Percentiles rank a stretch among this genome's conserved stretches.
Evolutionary conservation across 35 echinoderm and acorn worm species (phyloP).

Genomic region (Heliocidaris erythrogramma): DNA sequence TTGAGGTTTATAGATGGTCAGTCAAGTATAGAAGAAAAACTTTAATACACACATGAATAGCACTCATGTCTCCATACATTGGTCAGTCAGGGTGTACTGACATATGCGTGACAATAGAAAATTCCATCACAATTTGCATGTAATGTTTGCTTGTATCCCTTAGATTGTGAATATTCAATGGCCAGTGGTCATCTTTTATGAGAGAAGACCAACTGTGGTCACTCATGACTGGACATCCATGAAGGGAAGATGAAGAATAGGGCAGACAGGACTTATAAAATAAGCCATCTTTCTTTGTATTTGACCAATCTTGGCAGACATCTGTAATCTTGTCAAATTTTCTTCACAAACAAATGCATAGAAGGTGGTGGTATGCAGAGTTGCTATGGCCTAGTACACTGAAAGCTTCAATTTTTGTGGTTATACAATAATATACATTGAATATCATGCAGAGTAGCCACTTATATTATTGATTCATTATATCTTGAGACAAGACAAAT

Average conservation of each 20-base stretch:
- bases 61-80: neutral
- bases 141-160: neutral
- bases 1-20: neutral
- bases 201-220: slow-evolving; percentile 35
- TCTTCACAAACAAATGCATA: neutral
- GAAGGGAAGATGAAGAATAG: neutral
- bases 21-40: neutral
- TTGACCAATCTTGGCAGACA: neutral
- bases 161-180: slow-evolving; percentile 24
- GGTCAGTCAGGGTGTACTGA: neutral
- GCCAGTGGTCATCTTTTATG: slow-evolving; percentile 9
- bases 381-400: neutral
- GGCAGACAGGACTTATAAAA: neutral
- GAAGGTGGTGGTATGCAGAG: neutral
- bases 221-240: slow-evolving; percentile 30
- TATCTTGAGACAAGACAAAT: no score
- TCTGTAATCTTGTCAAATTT: neutral
- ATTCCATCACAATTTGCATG: slow-evolving; percentile 11
- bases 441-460: neutral
- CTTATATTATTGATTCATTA: no score
- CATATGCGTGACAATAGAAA: neutral
- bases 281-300: neutral
- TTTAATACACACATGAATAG: slow-evolving; percentile 17
- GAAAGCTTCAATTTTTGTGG: neutral
- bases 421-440: neutral